phyloP scores from a whole-genome alignment of 2,113 vertebrate species.

The Turnix velox region DNA sequence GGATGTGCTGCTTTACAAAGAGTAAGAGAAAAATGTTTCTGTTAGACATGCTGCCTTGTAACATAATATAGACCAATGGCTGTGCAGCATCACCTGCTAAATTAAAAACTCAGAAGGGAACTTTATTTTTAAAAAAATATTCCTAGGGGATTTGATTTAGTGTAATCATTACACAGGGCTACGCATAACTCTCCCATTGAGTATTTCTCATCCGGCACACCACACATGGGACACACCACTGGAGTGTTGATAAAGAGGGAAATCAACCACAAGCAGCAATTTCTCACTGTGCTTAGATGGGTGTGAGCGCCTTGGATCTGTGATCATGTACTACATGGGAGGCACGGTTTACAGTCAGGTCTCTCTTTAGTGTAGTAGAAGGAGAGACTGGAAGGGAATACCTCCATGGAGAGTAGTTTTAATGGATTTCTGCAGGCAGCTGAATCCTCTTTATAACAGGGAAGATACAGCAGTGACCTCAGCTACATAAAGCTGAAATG shows the following conservation, averaged over 20 bases:
- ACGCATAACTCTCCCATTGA: background rate
- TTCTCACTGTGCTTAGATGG: background rate
- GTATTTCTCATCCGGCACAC: background rate
- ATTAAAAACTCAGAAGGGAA: background rate
- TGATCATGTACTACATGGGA: background rate
- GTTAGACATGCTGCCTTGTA: background rate
- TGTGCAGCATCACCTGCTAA: background rate
- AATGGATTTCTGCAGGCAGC: background rate
- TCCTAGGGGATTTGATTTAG: background rate
- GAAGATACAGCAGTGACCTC: accelerated
- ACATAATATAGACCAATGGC: background rate
- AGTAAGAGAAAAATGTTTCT: background rate
- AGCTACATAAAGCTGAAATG: accelerated
- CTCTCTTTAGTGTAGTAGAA: background rate
- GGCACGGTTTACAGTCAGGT: background rate
- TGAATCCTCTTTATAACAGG: background rate
- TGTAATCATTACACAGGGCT: background rate
- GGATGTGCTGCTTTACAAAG: background rate
- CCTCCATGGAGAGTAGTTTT: background rate
- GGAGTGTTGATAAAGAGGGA: background rate
- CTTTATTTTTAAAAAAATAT: background rate
- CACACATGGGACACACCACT: accelerated
- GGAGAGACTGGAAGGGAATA: background rate
- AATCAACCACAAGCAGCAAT: background rate
- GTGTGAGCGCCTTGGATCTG: background rate